Conservation (phyloP, 30 jellyfish, hydroid and myxozoan genomes). For the Aurelia coerulea region DNA sequence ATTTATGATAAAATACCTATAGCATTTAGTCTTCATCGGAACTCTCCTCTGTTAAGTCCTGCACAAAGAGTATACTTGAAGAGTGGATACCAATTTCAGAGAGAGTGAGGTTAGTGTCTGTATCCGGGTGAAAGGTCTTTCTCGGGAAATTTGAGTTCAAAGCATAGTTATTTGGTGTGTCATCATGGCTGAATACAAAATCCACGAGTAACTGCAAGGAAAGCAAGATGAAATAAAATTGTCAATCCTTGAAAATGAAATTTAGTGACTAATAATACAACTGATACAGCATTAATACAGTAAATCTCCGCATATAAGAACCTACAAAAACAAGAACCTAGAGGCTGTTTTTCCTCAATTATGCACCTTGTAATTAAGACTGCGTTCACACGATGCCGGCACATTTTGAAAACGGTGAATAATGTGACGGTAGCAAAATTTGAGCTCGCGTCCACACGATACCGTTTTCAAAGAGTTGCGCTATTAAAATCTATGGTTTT, state of each 20-base stretch:
- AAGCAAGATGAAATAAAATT: not conserved
- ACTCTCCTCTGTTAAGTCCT: slow-evolving; percentile 73
- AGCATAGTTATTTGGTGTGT: slow-evolving; percentile 67
- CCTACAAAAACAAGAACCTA: no score
- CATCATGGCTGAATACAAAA: slow-evolving; percentile 78
- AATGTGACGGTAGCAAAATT: no score
- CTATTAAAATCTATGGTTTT: no score
- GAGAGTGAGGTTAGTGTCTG: slow-evolving; percentile 39
- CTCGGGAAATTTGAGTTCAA: slow-evolving; percentile 84
- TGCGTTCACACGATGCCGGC: no score
- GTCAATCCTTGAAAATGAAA: not conserved
- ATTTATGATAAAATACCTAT: not conserved
- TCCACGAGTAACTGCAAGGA: slow-evolving; percentile 66
- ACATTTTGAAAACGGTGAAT: no score
- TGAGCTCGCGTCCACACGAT: no score
- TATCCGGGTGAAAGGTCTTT: slow-evolving; percentile 63
- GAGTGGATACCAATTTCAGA: slow-evolving; percentile 76
- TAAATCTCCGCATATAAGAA: no score
- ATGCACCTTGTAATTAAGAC: no score
- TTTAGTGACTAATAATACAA: no score
- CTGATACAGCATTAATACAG: no score
- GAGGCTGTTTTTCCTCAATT: no score
- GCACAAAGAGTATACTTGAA: slow-evolving; percentile 78
- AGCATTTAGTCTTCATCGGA: slow-evolving; percentile 58
- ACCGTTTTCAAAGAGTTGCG: no score